Conservation (phyloP, 2,797 vertebrate species). For the Darevskia nairensis region DNA sequence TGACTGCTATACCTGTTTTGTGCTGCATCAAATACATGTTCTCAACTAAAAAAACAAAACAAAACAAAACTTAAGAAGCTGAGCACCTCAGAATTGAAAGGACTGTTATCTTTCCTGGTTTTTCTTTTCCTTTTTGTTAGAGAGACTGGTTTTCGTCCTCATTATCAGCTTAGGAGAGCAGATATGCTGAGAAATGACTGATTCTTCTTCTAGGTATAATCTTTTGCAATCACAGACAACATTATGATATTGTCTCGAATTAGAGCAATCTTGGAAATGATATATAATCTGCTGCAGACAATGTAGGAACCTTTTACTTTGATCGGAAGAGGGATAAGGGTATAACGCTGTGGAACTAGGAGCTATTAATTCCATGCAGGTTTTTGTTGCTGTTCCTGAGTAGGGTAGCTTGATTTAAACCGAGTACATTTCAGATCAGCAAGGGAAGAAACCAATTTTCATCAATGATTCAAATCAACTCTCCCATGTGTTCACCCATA, state of each 20-base stretch:
- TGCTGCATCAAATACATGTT: not conserved
- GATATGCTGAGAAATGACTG: not conserved
- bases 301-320: not conserved
- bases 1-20: not conserved
- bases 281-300: slow-evolving; percentile 13
- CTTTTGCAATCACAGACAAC: slow-evolving; percentile 11
- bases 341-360: not conserved
- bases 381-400: not conserved
- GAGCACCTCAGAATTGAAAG: not conserved
- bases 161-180: not conserved
- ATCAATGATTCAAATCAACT: not conserved
- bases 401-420: not conserved
- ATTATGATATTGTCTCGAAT: slow-evolving; percentile 9
- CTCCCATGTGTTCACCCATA: not conserved
- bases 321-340: not conserved
- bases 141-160: not conserved
- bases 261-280: slow-evolving; percentile 31
- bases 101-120: not conserved
- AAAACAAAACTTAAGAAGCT: not conserved
- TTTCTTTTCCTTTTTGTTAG: no score
- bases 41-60: not conserved
- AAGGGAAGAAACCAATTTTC: not conserved
- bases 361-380: slow-evolving; percentile 2
- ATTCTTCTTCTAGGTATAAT: slow-evolving; percentile 14
- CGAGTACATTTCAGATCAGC: not conserved